Evolutionary conservation across 1,140 invertebrate species (phyloP), one percentile per base, ranked within the genome.

Genomic region (Pectinophora gossypiella): DNA sequence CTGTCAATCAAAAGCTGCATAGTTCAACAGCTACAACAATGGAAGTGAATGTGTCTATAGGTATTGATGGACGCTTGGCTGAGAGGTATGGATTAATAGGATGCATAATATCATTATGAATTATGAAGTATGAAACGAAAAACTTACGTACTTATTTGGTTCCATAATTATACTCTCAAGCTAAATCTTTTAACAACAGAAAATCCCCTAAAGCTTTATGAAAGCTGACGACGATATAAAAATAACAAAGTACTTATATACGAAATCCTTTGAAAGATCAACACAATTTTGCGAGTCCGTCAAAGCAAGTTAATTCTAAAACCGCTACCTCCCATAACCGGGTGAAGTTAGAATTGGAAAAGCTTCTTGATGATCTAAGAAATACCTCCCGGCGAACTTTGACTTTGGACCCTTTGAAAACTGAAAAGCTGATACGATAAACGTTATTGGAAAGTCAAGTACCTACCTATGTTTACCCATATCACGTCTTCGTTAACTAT

Each of bases 291-390:
- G 74, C 66, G 61, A 72, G 64, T 56, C 67, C 61, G 64, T 72
- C 74, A 83, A 74, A 75, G 69, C 61, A 60, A 59, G 48, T 72
- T 75, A 72, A 76, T 73, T 76, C 61, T 59, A 53, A 79, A 83
- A 83, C 76, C 69, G 63, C 68, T 68, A 68, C 61, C 36, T 40
- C 6, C 36, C 27, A n/a, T 32, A 32, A 32, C 36, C 36, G 36
- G 12, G 19, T n/a, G 19, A 82, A 81, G 69, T 80, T 81, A 68
- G 81, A 85, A 82, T 85, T 82, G 64, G 76, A 74, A 82, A 82
- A 64, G 70, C 60, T 64, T 64, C 72, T 75, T 78, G 72, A 78
- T 72, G 76, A 73, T 68, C 70, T 68, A 69, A 75, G 72, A 72
- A 72, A 75, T 74, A 68, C 76, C 82, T 76, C 51, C 53, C 47